Evolutionary conservation across 1,140 invertebrate genomes (phyloP).

Genomic region (Trissolcus basalis): DNA sequence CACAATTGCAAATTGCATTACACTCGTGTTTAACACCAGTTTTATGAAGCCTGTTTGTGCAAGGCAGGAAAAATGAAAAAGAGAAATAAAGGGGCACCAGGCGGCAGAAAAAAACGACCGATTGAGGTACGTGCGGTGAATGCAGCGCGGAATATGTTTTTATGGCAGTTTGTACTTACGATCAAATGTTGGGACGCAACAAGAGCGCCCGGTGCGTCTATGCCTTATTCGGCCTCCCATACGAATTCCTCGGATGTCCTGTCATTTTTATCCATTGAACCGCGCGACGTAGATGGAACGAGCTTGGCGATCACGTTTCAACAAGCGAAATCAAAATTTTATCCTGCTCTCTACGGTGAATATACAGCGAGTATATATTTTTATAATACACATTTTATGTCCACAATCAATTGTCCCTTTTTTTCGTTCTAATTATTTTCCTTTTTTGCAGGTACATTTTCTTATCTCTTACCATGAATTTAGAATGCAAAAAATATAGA

Average conservation of each 20-base stretch:
- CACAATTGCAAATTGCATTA: slow-evolving; percentile 11
- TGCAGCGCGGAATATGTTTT: slow-evolving; percentile 38
- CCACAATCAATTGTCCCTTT: no score
- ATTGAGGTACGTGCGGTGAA: slow-evolving; percentile 40
- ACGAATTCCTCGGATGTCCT: slow-evolving; percentile 36
- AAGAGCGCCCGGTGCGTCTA: slow-evolving; percentile 15
- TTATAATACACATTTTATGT: no score
- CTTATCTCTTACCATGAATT: neutral
- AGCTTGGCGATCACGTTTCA: neutral
- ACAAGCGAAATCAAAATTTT: neutral
- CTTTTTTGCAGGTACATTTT: no score
- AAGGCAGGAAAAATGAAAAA: neutral
- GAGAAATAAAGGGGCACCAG: slow-evolving; percentile 4
- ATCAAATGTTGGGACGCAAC: slow-evolving; percentile 38
- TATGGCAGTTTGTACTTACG: slow-evolving; percentile 27
- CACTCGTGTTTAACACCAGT: slow-evolving; percentile 10
- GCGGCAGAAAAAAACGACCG: slow-evolving; percentile 13
- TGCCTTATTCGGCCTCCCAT: slow-evolving; percentile 47
- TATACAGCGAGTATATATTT: no score
- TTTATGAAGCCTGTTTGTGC: slow-evolving; percentile 1
- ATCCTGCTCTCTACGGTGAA: no score
- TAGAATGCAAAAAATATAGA: neutral
- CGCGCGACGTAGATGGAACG: slow-evolving; percentile 19
- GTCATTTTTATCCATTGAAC: slow-evolving; percentile 40
- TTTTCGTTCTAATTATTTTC: no score